Evolutionary conservation across 2,888 invertebrate genomes (phyloP), one percentile per base, ranked within the genome.

Genomic region (Eristalis tenax): DNA sequence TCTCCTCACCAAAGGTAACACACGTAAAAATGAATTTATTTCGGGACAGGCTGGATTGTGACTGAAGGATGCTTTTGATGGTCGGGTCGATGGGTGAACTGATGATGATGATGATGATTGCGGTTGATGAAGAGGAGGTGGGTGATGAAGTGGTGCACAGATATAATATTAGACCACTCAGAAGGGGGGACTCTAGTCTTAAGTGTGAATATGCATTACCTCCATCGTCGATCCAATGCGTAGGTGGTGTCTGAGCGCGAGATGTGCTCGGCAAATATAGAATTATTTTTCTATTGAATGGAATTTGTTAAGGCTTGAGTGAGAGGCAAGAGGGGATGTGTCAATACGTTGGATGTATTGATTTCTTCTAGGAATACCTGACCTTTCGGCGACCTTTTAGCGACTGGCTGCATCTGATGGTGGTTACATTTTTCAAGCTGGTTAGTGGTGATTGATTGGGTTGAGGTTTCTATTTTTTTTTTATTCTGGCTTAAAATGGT

Each of bases 1-100:
- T 50, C 50, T 50, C 50, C 18, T 13, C 32, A 68, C n/a, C 43
- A 68, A 68, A 68, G 13, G 50, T 50, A 50, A 50, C 50, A 50
- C 18, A 18, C 50, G 18, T 50, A 28, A 18, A 23, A 18, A 43
- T 18, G 23, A 23, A 23, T 26, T 15, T 40, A 23, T 65, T 65
- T 65, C 38, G 23, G 65, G 26, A 18, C 15, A 32, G 18, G 26
- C 43, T 66, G 43, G 40, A 38, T 23, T 38, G 32, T 32, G 23
- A 23, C 4, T 43, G 66, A 26, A 43, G 40, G 43, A 43, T 66
- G 26, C 43, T 43, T 66, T 3, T 26, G 65, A 4, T 38, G 4
- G 66, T n/a, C 15, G n/a, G 4, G 66, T n/a, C 15, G n/a, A 43
- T 66, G 40, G 43, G 8, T 43, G 43, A 43, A 23, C 8, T 3